Percentiles rank a stretch among this genome's conserved stretches.
These are phyloP conservation scores for Acleris emargana DNA, from an alignment of 2,888 invertebrate genomes.

Conservation along the genomic window DNA sequence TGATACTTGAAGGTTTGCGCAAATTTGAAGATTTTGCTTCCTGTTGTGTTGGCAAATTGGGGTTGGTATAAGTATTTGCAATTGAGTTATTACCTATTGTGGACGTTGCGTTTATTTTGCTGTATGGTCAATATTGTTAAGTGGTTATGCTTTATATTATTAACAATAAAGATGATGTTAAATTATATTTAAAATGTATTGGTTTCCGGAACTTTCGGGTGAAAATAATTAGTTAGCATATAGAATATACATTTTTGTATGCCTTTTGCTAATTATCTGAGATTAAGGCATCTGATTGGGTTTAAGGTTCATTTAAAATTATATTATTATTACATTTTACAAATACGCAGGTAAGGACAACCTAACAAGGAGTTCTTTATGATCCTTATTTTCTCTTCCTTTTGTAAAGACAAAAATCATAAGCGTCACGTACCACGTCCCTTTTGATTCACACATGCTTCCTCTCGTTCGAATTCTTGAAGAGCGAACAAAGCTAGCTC, in stretches of 20 bases:
- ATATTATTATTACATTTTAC: too few species aligned
- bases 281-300: too few species aligned
- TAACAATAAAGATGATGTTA: neutral
- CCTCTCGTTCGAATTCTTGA: neutral
- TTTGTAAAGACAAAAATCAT: too few species aligned
- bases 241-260: too few species aligned
- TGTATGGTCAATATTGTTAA: neutral
- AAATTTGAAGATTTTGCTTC: conserved; percentile 63
- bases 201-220: too few species aligned
- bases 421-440: neutral
- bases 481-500: conserved; percentile 11
- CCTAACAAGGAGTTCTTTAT: too few species aligned
- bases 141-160: neutral
- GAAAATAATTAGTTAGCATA: too few species aligned
- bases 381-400: too few species aligned
- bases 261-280: too few species aligned
- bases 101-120: neutral
- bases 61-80: conserved; percentile 42
- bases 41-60: conserved; percentile 57
- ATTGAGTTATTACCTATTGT: neutral
- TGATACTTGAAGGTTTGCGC: conserved; percentile 57
- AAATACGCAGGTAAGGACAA: too few species aligned
- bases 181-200: neutral
- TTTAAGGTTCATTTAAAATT: too few species aligned
- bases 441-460: neutral